Percentiles rank a stretch among this genome's conserved stretches.
These are phyloP conservation scores for Acrobasis consociella DNA, from an alignment of 2,888 invertebrate genomes.

Conservation along the genomic window DNA sequence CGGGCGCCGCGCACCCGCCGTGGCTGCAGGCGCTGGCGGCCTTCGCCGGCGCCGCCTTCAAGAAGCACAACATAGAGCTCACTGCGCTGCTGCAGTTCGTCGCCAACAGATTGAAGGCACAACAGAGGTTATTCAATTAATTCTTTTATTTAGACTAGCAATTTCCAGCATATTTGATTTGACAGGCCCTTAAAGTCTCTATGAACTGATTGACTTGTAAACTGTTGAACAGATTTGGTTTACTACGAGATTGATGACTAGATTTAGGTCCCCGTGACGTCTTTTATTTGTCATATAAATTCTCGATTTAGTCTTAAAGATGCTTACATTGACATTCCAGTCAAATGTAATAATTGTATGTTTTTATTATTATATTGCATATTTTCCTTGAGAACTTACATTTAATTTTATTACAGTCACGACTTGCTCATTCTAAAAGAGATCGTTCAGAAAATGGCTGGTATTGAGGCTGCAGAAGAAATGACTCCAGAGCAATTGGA, in stretches of 20 bases:
- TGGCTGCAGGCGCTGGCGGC: slow-evolving; percentile 97
- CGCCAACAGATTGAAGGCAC: slow-evolving; percentile 97
- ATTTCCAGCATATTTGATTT: too few relatives aligned
- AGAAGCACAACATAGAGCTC: slow-evolving; percentile 98
- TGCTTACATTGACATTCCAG: too few relatives aligned
- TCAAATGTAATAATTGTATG: too few relatives aligned
- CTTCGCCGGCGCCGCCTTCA: slow-evolving; percentile 97
- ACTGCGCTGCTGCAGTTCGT: slow-evolving; percentile 98
- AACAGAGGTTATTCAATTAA: slow-evolving; percentile 88
- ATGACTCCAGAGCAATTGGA: slow-evolving; percentile 98
- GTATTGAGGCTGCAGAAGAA: slow-evolving; percentile 98
- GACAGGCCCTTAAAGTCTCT: too few relatives aligned
- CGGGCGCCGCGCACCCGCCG: slow-evolving; percentile 93
- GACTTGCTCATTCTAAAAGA: slow-evolving; percentile 97
- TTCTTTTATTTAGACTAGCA: neutral
- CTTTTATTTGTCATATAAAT: too few relatives aligned
- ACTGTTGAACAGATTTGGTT: too few relatives aligned
- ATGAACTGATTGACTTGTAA: too few relatives aligned
- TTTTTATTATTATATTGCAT: too few relatives aligned
- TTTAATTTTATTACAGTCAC: slow-evolving; percentile 78
- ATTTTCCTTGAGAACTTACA: too few relatives aligned
- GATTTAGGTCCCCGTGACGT: too few relatives aligned
- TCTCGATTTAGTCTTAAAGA: too few relatives aligned
- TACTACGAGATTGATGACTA: too few relatives aligned
- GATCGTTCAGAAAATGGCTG: slow-evolving; percentile 99